Evolutionary conservation across 37 sponge, comb jelly and placozoan genomes (phyloP).

Genomic region (Tethya wilhelma): DNA sequence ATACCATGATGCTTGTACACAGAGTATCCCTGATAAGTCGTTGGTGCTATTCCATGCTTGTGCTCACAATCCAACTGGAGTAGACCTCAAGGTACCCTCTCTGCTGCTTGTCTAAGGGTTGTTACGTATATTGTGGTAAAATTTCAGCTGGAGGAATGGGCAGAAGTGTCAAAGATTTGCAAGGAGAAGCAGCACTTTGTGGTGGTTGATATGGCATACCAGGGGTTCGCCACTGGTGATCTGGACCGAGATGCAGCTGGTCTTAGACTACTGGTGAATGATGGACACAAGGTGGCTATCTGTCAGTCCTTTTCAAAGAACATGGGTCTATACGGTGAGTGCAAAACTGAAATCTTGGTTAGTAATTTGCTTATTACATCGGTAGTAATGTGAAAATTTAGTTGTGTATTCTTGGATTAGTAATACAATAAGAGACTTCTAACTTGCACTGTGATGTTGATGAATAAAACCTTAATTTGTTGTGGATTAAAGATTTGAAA

Average conservation of each 20-base stretch:
- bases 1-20: neutral
- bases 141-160: slow-evolving; percentile 83
- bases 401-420: too few relatives aligned
- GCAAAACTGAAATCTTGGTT: too few relatives aligned
- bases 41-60: slow-evolving; percentile 91
- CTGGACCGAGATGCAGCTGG: slow-evolving; percentile 89
- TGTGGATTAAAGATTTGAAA: neutral
- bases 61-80: slow-evolving; percentile 98
- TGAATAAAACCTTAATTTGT: too few relatives aligned
- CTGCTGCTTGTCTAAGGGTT: too few relatives aligned
- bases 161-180: slow-evolving; percentile 84
- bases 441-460: too few relatives aligned
- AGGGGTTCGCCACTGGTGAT: slow-evolving; percentile 96
- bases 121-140: neutral
- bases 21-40: slow-evolving; percentile 80
- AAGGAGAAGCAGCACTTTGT: slow-evolving; percentile 80
- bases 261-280: slow-evolving; percentile 75
- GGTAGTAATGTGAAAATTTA: too few relatives aligned
- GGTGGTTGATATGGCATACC: slow-evolving; percentile 95
- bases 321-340: slow-evolving; percentile 97
- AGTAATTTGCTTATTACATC: too few relatives aligned
- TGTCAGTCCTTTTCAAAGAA: slow-evolving; percentile 98
- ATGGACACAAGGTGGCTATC: slow-evolving; percentile 84
- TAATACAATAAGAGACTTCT: too few relatives aligned
- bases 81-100: slow-evolving; percentile 77